Percentiles rank a stretch among this genome's conserved stretches.
phyloP scores from a whole-genome alignment of 2,888 invertebrate genomes.

The Cerastis leucographa region DNA sequence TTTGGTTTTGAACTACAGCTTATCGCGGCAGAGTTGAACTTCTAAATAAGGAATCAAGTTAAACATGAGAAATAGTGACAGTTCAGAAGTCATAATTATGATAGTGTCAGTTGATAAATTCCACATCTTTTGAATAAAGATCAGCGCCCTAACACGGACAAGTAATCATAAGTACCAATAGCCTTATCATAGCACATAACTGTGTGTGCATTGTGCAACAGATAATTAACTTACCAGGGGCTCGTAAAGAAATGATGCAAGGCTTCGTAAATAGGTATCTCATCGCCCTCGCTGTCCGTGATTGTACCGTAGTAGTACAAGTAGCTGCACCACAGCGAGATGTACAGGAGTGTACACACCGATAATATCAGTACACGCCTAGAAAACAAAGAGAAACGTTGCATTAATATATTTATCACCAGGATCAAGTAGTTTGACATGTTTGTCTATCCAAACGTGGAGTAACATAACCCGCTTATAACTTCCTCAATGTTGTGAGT shows the following conservation, averaged over 20 bases:
- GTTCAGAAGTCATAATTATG: background rate
- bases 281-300: slow-evolving; percentile 96
- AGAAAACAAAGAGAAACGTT: slow-evolving; percentile 57
- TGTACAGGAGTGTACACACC: slow-evolving; percentile 92
- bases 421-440: background rate
- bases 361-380: slow-evolving; percentile 91
- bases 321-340: slow-evolving; percentile 94
- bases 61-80: background rate
- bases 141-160: background rate
- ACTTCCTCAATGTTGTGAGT: background rate
- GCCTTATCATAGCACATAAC: background rate
- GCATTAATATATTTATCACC: background rate
- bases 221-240: slow-evolving; percentile 91
- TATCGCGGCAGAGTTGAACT: background rate
- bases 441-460: background rate
- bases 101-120: background rate
- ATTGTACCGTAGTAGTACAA: slow-evolving; percentile 97
- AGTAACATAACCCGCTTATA: background rate
- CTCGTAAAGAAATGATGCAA: slow-evolving; percentile 97
- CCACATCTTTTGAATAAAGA: background rate
- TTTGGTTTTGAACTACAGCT: background rate
- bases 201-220: background rate
- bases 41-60: background rate
- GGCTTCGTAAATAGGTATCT: slow-evolving; percentile 96
- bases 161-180: background rate